Percentiles rank a stretch among this genome's conserved stretches.
Evolutionary conservation across 2,797 vertebrate species (phyloP).

Genomic region (Micropoecilia bifurca): DNA sequence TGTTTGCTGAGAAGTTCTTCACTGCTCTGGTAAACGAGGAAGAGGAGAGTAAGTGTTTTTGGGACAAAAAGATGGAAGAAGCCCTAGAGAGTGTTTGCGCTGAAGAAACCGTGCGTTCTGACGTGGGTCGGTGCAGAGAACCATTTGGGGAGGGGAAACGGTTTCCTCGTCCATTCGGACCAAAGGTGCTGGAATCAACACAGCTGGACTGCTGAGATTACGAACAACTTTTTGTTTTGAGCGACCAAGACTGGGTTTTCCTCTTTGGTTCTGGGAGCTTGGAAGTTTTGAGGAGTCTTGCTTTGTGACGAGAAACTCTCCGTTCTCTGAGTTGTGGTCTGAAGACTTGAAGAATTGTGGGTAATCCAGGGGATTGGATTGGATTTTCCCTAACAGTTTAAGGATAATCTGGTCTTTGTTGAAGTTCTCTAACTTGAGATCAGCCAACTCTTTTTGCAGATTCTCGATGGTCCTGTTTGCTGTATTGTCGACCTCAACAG

Average conservation of each 20-base stretch:
- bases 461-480: neutral
- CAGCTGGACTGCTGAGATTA: neutral
- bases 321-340: neutral
- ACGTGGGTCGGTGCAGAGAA: neutral
- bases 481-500: neutral
- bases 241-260: neutral
- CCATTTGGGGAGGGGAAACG: neutral
- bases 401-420: neutral
- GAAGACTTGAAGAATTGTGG: neutral
- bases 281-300: neutral
- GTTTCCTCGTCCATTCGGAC: neutral
- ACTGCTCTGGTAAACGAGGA: neutral
- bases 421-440: neutral
- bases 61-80: neutral
- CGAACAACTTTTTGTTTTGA: neutral
- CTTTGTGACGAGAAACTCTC: neutral
- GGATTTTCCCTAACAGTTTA: neutral
- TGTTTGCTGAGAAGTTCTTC: neutral
- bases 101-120: neutral
- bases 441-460: neutral
- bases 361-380: neutral
- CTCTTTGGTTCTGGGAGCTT: neutral
- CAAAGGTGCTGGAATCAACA: neutral
- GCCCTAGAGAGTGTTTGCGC: neutral
- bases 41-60: neutral